phyloP scores from a whole-genome alignment of 2,888 invertebrate species.

The Lucinisca nassula region DNA sequence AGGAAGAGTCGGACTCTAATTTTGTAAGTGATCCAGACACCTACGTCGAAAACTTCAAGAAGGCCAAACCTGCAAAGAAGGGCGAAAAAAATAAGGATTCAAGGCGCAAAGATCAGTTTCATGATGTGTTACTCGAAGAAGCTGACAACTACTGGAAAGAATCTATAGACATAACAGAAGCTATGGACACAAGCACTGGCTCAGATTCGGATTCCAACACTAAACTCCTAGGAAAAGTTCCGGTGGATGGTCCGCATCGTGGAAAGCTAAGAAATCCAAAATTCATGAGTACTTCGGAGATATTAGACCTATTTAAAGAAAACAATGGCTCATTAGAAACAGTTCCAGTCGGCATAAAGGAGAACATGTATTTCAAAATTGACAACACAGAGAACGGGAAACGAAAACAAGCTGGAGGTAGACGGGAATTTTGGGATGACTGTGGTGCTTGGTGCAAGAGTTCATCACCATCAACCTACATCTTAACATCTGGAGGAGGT shows the following conservation, averaged over 20 bases:
- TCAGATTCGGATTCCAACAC: no score
- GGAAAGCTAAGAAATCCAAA: not conserved
- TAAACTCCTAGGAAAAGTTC: not conserved
- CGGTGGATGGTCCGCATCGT: not conserved
- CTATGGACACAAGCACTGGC: no score
- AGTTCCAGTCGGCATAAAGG: slow-evolving; percentile 6
- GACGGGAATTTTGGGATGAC: slow-evolving; percentile 38
- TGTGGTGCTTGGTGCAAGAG: slow-evolving; percentile 34
- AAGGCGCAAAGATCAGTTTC: no score
- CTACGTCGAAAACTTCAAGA: no score
- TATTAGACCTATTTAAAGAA: not conserved
- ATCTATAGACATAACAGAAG: no score
- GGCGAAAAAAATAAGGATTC: no score
- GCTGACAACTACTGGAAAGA: no score
- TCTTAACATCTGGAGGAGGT: not conserved
- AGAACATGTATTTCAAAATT: slow-evolving; percentile 25
- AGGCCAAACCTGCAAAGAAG: no score
- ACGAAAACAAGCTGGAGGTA: not conserved
- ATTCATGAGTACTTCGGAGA: not conserved
- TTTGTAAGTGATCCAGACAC: no score
- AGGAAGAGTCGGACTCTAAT: no score
- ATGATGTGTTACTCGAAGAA: no score
- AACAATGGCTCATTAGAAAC: not conserved
- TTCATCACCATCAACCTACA: slow-evolving; percentile 9
- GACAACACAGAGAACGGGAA: not conserved